Conservation (phyloP, 2,797 vertebrate genomes). For the Halcyon badia region DNA sequence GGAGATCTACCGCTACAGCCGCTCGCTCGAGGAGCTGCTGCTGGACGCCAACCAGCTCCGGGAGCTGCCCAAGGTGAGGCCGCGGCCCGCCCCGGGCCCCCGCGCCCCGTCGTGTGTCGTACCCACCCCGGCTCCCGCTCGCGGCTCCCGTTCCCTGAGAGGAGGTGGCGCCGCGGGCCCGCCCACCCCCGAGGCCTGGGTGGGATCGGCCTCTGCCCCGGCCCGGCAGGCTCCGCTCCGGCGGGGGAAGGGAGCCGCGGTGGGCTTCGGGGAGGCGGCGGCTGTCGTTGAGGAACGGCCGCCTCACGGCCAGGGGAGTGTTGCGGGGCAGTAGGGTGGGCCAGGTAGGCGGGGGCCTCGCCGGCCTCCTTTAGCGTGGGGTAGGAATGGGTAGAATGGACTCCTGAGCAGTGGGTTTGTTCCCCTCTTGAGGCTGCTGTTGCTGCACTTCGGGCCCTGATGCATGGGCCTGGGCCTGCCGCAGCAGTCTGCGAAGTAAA, state of each 20-base stretch:
- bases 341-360: neutral
- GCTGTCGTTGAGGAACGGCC: neutral
- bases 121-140: neutral
- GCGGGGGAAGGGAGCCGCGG: neutral
- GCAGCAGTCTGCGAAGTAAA: neutral
- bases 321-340: neutral
- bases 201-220: neutral
- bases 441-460: neutral
- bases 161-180: neutral
- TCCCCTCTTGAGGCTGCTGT: neutral
- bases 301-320: neutral
- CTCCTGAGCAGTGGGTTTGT: neutral
- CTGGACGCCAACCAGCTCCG: conserved; percentile 96
- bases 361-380: neutral
- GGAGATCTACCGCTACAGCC: too few species aligned
- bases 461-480: conserved; percentile 23
- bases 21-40: conserved; percentile 95
- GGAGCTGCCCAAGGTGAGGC: conserved; percentile 95
- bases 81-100: neutral
- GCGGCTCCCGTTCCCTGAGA: neutral
- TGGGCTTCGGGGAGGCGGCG: neutral
- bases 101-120: neutral
- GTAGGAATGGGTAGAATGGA: neutral
- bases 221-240: neutral
- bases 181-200: neutral